Base-by-base conservation (phyloP, 2,113 vertebrate species). In the Lophochroa leadbeateri region DNA sequence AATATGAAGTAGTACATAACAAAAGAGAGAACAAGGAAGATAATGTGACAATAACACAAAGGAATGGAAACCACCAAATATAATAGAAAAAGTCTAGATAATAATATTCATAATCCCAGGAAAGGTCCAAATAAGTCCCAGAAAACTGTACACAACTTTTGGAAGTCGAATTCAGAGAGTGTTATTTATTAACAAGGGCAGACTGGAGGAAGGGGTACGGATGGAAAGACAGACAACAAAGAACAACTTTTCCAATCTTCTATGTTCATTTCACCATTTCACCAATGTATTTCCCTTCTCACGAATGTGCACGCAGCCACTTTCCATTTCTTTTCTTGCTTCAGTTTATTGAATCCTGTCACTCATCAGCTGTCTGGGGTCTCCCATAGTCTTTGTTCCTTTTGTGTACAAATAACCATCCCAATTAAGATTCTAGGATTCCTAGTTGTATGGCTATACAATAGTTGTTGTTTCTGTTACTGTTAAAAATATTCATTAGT, bases 271-370 rank as follows among this genome's bases (percentile, higher is more conserved):
- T 82, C 47, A 50, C 52, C 52, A 41, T 29, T 50, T 33, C 33
- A 76, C 70, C 46, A 79, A 16, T 10, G 50, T 24, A 33, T 53
- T 87, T 35, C 19, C 25, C 28, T 18, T 71, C 41, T 33, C 29
- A 44, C 10, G 13, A 2, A 37, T 0, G 0, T 2, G 3, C 2
- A 16, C 3, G 2, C 14, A 20, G 0, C 12, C 9, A 7, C 8
- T 6, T 21, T 69, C 37, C 10, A 49, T 44, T 91, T 90, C 64
- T 82, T 67, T 69, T 55, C 43, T 41, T 87, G 44, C 55, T 77
- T 71, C 53, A 70, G 15, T 31, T 31, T 86, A 49, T 14, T 71
- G 50, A 88, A 92, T 75, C 47, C 47, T 13, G 9, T 58, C 69
- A 69, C 24, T 70, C 41, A 65, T 69, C 39, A 81, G n/a, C 37